Evolutionary conservation across 2,113 vertebrate species (phyloP).

Genomic region (Oreocharis arfaki): DNA sequence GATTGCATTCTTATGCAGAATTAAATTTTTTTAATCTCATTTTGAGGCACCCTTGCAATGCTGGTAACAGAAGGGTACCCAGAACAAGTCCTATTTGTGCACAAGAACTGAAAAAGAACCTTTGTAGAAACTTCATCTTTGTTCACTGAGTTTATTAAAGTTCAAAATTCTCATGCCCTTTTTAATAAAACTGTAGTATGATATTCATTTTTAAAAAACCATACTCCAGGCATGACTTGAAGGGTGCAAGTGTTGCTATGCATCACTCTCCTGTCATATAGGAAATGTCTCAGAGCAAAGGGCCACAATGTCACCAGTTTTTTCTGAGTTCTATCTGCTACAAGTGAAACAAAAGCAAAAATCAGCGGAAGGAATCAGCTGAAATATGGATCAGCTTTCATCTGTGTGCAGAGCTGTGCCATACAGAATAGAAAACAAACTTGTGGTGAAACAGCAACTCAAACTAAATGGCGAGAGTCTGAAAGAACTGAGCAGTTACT

Average conservation of each 20-base stretch:
- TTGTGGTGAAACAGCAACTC: background rate
- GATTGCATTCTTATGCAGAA: background rate
- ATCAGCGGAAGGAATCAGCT: background rate
- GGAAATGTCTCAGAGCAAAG: constrained; percentile 37
- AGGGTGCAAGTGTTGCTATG: constrained; percentile 75
- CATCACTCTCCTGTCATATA: constrained; percentile 78
- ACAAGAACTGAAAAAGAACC: background rate
- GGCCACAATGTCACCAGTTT: fast-evolving
- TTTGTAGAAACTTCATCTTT: background rate
- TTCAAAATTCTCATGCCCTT: background rate
- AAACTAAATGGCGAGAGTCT: no score
- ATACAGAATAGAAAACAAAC: fast-evolving
- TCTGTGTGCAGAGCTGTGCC: background rate
- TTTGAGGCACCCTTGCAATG: background rate
- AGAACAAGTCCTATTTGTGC: background rate
- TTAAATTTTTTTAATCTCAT: background rate
- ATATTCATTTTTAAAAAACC: background rate
- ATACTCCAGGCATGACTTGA: constrained; percentile 44
- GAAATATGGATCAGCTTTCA: background rate
- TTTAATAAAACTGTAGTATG: background rate
- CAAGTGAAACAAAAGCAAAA: background rate
- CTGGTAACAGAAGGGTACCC: background rate
- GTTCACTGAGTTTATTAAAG: background rate
- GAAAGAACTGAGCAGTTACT: background rate
- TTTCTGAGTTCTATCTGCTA: background rate